These are phyloP conservation scores for Theristus sp. DNA, from an alignment of 2,888 invertebrate genomes.

Conservation along the genomic window DNA sequence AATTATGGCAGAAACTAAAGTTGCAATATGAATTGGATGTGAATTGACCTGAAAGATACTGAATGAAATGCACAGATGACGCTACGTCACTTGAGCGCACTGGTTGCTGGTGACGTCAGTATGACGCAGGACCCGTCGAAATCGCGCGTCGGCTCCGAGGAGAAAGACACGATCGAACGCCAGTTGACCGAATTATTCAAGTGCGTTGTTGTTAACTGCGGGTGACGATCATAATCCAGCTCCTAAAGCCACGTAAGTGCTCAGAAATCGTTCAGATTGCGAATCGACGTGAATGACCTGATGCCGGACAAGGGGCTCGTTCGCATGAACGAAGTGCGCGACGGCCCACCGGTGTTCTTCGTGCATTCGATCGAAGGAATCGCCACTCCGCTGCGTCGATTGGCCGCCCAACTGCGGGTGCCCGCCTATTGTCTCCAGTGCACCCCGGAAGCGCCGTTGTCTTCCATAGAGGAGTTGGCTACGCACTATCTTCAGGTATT, in stretches of 20 bases:
- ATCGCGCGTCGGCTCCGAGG: background rate
- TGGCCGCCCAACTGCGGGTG: conserved; percentile 51
- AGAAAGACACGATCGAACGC: conserved; percentile 2
- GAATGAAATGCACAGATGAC: no score
- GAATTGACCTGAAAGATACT: no score
- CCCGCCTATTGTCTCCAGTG: conserved; percentile 79
- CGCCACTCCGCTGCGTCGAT: conserved; percentile 21
- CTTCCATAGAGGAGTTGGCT: conserved; percentile 52
- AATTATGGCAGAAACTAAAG: no score
- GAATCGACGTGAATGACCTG: conserved; percentile 39
- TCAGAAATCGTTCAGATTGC: background rate
- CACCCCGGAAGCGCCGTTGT: conserved; percentile 52
- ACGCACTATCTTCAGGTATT: conserved; percentile 20
- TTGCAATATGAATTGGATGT: no score
- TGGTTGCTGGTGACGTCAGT: background rate
- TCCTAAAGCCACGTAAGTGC: background rate
- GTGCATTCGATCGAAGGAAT: conserved; percentile 56
- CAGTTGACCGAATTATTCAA: conserved; percentile 2
- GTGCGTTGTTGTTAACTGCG: no score
- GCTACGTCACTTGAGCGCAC: no score
- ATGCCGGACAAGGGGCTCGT: conserved; percentile 56
- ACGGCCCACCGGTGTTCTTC: conserved; percentile 29
- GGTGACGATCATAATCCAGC: background rate
- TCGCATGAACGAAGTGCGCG: conserved; percentile 35
- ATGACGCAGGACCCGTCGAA: background rate